Base-by-base conservation (phyloP, 2,113 vertebrate species). In the Prionailurus viverrinus region DNA sequence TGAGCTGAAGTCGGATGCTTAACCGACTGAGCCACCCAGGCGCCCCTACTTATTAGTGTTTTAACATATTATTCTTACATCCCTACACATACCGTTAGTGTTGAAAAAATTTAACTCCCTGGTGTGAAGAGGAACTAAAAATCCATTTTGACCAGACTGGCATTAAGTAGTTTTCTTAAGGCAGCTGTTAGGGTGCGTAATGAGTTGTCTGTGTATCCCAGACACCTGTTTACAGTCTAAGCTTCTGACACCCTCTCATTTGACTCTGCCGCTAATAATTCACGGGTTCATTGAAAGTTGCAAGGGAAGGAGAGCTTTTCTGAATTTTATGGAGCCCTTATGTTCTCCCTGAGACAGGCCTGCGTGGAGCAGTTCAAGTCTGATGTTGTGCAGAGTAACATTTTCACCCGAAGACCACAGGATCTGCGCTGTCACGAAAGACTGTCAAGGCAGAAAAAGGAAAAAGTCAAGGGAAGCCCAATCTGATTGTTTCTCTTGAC, bases 81-180 rank as follows among this genome's bases (percentile, higher is more conserved):
- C 23, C 63, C 36, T 48, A 25, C 19, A 68, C 3, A 78, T 51
- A 36, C 4, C 8, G 63, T 18, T 25, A 61, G 9, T 71, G 36
- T 36, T 81, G 53, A 25, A 87, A n/a, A 65, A 23, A 73, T 82
- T 5, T 66, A 78, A 45, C 36, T 33, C 68, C 6, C 4, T 92
- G 53, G 13, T 41, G 25, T 68, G 65, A 97, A 83, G 36, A 94
- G 79, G 82, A 69, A 92, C 68, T 39, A 68, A 84, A 76, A 51
- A 53, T 27, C 16, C 33, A 93, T 61, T 78, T 63, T 55, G 92
- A 86, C 4, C 45, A 80, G 31, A 61, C 10, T 9, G 11, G 31
- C 29, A 71, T 68, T 39, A 73, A 85, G 68, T 51, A 65, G 14
- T 65, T 89, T 95, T 55, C 45, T 48, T 63, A 4, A 16, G 55